These are phyloP conservation scores for Amphipoea lucens DNA, from an alignment of 2,888 invertebrate species.

Conservation along the genomic window DNA sequence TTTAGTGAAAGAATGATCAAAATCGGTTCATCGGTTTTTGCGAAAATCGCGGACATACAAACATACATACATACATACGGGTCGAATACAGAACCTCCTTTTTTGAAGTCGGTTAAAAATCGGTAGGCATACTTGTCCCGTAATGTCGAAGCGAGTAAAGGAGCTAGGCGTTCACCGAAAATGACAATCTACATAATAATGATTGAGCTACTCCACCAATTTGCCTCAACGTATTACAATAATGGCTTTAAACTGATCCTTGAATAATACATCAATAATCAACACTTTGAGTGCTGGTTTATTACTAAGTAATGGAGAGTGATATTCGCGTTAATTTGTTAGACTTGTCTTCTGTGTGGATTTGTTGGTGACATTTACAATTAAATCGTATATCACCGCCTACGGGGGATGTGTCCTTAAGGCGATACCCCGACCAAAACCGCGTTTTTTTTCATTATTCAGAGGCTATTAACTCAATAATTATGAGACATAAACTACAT, in stretches of 20 bases:
- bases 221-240: slow-evolving; percentile 20
- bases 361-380: slow-evolving; percentile 42
- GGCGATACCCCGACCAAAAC: no score
- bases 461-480: no score
- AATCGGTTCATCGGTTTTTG: no score
- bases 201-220: slow-evolving; percentile 15
- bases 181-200: slow-evolving; percentile 13
- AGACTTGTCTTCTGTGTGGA: background rate
- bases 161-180: background rate
- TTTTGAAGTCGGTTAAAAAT: background rate
- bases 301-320: slow-evolving; percentile 11
- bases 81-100: no score
- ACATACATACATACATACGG: no score
- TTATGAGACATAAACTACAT: no score
- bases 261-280: slow-evolving; percentile 54
- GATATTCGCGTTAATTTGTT: slow-evolving; percentile 21
- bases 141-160: background rate
- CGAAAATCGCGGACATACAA: no score
- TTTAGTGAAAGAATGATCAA: no score
- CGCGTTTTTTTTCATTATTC: no score
- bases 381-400: slow-evolving; percentile 36
- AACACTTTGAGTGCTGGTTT: slow-evolving; percentile 34
- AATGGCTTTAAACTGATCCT: slow-evolving; percentile 12
- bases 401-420: background rate
- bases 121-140: background rate